A percentile compares a stretch with the other conserved stretches of the same genome.
Conservation (phyloP, 2,113 vertebrate species). For the Ammodytes marinus region DNA sequence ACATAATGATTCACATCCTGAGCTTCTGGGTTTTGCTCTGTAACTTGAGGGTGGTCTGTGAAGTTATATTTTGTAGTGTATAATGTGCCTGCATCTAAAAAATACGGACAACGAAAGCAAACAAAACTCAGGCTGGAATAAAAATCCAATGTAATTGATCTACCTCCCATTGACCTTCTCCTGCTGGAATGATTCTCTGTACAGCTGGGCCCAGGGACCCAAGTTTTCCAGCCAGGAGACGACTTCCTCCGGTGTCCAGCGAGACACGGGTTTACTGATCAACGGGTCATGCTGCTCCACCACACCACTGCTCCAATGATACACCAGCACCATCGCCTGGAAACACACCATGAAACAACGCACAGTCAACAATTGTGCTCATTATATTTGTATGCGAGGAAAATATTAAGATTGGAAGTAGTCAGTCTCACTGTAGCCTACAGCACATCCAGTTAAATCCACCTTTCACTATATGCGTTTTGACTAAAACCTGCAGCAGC, state of each 20-base stretch:
- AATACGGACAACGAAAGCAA: not conserved
- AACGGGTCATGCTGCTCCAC: conserved; percentile 87
- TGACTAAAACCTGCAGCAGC: not conserved
- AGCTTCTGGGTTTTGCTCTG: not conserved
- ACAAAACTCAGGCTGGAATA: too few species aligned
- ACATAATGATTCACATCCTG: not conserved
- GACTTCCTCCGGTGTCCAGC: conserved; percentile 92
- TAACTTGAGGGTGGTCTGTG: not conserved
- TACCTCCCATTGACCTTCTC: conserved; percentile 96
- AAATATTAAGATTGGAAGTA: not conserved
- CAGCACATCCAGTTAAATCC: not conserved
- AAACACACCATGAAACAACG: conserved; percentile 2
- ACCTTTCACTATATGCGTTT: not conserved
- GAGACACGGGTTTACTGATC: conserved; percentile 91
- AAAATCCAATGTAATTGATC: not conserved
- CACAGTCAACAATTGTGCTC: not conserved
- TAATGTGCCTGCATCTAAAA: too few species aligned
- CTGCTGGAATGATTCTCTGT: conserved; percentile 88
- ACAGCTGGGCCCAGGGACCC: conserved; percentile 92
- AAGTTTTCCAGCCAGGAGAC: conserved; percentile 92
- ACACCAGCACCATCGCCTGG: conserved; percentile 92
- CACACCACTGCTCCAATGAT: conserved; percentile 92
- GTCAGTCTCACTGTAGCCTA: not conserved
- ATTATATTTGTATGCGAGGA: not conserved
- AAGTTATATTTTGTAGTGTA: not conserved